Percentiles rank a stretch among this genome's conserved stretches.
These are phyloP conservation scores for Tachyglossus aculeatus DNA, from an alignment of 2,797 vertebrate species.

Conservation along the genomic window DNA sequence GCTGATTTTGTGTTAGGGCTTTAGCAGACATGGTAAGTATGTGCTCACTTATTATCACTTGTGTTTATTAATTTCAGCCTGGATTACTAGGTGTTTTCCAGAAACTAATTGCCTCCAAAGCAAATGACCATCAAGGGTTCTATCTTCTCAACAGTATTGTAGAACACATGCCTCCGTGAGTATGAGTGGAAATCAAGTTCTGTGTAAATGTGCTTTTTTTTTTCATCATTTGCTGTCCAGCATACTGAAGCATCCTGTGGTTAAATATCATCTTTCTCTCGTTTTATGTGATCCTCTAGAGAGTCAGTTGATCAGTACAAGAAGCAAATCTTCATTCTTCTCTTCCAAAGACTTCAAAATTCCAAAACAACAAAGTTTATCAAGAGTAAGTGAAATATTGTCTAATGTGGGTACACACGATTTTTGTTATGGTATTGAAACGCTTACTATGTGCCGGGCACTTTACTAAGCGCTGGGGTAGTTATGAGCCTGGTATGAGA, in stretches of 20 bases:
- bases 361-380: slow-evolving; percentile 99
- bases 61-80: slow-evolving; percentile 78
- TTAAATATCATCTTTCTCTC: background rate
- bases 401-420: no score
- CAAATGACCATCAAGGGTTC: slow-evolving; percentile 98
- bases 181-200: slow-evolving; percentile 23
- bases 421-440: background rate
- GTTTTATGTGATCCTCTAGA: slow-evolving; percentile 70
- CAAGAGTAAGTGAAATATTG: slow-evolving; percentile 85
- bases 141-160: slow-evolving; percentile 97
- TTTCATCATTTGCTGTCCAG: background rate
- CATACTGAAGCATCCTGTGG: background rate
- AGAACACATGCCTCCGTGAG: slow-evolving; percentile 96
- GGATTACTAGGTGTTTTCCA: slow-evolving; percentile 97
- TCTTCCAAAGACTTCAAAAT: slow-evolving; percentile 97
- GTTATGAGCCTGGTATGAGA: no score
- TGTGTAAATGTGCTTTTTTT: background rate
- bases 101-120: slow-evolving; percentile 97
- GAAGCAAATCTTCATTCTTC: slow-evolving; percentile 96
- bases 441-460: no score
- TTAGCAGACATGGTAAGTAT: background rate
- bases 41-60: background rate
- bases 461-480: no score
- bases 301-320: slow-evolving; percentile 92
- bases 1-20: background rate